phyloP scores from a whole-genome alignment of 2,797 vertebrate genomes.

The Gallinago solitaria region DNA sequence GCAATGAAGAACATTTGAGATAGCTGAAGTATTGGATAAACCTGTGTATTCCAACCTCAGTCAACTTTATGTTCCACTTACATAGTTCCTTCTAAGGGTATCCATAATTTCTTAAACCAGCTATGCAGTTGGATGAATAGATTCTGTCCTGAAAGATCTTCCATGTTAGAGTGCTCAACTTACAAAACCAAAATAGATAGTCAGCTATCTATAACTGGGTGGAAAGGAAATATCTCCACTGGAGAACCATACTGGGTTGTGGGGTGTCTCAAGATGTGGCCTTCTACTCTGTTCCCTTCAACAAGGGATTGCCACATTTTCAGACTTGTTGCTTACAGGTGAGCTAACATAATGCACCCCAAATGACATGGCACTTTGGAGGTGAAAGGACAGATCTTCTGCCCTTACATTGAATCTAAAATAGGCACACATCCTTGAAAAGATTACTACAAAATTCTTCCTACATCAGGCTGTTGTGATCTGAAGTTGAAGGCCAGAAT shows the following conservation, averaged over 20 bases:
- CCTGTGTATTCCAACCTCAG: background rate
- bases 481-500: background rate
- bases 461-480: background rate
- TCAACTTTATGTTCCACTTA: background rate
- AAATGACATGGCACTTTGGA: background rate
- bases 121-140: background rate
- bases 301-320: background rate
- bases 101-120: background rate
- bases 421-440: background rate
- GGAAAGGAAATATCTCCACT: background rate
- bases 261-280: background rate
- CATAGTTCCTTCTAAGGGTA: background rate
- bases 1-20: background rate
- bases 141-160: background rate
- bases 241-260: background rate
- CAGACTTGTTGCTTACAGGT: background rate
- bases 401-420: background rate
- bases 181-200: background rate
- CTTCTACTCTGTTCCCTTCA: background rate
- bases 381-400: background rate
- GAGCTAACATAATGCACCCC: background rate
- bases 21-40: background rate
- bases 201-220: background rate
- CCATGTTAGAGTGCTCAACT: background rate
- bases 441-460: background rate